Base-by-base conservation (phyloP, 2,797 vertebrate species). In the Orestias chungarensis region DNA sequence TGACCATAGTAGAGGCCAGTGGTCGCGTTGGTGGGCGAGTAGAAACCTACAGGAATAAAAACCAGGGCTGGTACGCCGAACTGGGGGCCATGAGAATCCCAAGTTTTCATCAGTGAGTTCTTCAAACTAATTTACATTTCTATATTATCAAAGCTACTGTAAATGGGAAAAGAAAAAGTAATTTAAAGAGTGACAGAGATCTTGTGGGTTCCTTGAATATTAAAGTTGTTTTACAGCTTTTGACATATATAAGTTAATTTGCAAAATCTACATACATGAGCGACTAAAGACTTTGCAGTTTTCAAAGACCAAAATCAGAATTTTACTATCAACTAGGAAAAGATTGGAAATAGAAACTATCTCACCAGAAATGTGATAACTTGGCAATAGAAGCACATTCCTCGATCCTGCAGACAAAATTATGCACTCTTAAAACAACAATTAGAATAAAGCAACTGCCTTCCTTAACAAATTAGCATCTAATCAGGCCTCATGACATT, bases 1-100 rank as follows among this genome's bases (percentile, higher is more conserved):
- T 79, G 4, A 70, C 68, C 54, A 17, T 79, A 20, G 6, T 74
- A 1, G 76, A 79, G 55, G 76, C 68, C 15, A 79, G 71, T 18
- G 54, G 68, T 15, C 71, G 71, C 0, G 20, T 79, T 25, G 76
- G 76, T 31, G 76, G 76, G 4, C 68, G 78, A 14, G 71, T 75
- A 54, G 71, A 74, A 25, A 79, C 76, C 54, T 54, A 74, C 76
- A 79, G 76, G 64, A 67, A 79, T 4, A 7, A 71, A 1, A 31
- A 23, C 0, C 55, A 71, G 15, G 73, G 77, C 40, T 79, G 77
- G 77, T 79, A 79, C 9, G 68, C 68, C 18, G 77, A 79, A 11
- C 55, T 79, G 9, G 77, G 73, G 1, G 77, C 77, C 17, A 79
- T 79, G 77, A 71, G 77, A 18, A 75, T 79, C 49, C 77, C 77